Conservation (phyloP, 1,140 invertebrate genomes). For the Ips nitidus region DNA sequence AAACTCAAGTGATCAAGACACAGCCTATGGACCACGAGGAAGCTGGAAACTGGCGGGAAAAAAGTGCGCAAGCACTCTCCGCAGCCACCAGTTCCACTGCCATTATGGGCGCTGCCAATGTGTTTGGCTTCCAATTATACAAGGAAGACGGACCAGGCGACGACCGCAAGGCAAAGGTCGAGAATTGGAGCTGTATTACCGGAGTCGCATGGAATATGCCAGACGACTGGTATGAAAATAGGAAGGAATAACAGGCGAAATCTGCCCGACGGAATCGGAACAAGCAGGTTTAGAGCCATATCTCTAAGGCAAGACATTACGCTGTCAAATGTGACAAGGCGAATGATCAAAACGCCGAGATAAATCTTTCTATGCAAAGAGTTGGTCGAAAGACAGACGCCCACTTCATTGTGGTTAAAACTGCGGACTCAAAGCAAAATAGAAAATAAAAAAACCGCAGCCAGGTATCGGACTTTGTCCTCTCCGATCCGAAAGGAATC, state of each 20-base stretch:
- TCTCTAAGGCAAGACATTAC: slow-evolving; percentile 27
- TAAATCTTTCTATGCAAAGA: too few relatives aligned
- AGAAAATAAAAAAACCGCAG: too few relatives aligned
- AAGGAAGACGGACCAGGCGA: slow-evolving; percentile 19
- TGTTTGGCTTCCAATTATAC: slow-evolving; percentile 33
- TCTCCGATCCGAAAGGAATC: too few relatives aligned
- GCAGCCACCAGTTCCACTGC: slow-evolving; percentile 30
- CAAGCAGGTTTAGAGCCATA: slow-evolving; percentile 28
- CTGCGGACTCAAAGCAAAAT: too few relatives aligned
- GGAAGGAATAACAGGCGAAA: slow-evolving; percentile 32
- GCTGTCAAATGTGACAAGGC: slow-evolving; percentile 6
- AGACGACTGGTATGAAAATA: slow-evolving; percentile 36
- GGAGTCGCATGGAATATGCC: slow-evolving; percentile 34
- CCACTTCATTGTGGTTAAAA: too few relatives aligned
- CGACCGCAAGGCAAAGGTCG: slow-evolving; percentile 2
- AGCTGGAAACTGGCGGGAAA: slow-evolving; percentile 16
- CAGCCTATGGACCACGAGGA: slow-evolving; percentile 31
- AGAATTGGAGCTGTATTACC: slow-evolving; percentile 35
- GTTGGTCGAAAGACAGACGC: too few relatives aligned
- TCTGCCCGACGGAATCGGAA: slow-evolving; percentile 31
- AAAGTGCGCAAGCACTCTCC: slow-evolving; percentile 28
- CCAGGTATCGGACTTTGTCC: too few relatives aligned
- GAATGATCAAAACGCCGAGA: too few relatives aligned
- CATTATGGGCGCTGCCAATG: slow-evolving; percentile 28
- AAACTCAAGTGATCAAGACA: slow-evolving; percentile 36